Base-by-base conservation (phyloP, 2,113 vertebrate species). In the Vanacampus margaritifer region DNA sequence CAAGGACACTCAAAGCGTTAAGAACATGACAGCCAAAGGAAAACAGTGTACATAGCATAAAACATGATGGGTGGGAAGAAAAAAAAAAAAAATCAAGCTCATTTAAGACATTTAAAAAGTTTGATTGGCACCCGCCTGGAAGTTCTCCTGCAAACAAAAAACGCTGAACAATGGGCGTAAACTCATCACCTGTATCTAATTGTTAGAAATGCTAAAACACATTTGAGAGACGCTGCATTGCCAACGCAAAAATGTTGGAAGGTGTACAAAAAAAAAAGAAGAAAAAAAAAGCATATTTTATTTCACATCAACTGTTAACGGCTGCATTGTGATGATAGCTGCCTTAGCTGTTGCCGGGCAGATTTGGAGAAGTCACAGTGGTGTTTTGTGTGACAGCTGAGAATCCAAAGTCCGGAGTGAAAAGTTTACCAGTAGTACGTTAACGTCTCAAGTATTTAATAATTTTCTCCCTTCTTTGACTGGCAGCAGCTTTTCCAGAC, bases 181-280 rank as follows among this genome's bases (percentile, higher is more conserved):
- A 62, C 60, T 26, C 11, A 2, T 62, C 37, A n/a, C 23, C 12
- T 28, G 36, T 23, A 17, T 35, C 50, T 35, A 43, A 41, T 26
- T 54, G 19, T 58, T 67, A 64, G 56, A 90, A 90, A 90, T 89
- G 88, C 87, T 90, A 88, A 84, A 90, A 90, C 88, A 90, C 88
- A 90, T 90, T 90, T 84, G 73, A 62, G 76, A 84, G 71, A 82
- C 80, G 58, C 74, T 19, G 63, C 72, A 69, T 45, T 65, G 69
- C 78, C 54, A 39, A 81, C 46, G 74, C 81, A 62, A 62, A 62
- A 37, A 37, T 63, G 64, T 62, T 17, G 45, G 10, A 66, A 68
- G 64, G 32, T 65, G 37, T 64, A 71, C 36, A 3, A 65, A 51
- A 43, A 62, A 6, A 61, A 23, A 41, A 14, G 24, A n/a, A 3